phyloP scores from a whole-genome alignment of 2,888 invertebrate genomes.

The Phragmatobia fuliginosa region DNA sequence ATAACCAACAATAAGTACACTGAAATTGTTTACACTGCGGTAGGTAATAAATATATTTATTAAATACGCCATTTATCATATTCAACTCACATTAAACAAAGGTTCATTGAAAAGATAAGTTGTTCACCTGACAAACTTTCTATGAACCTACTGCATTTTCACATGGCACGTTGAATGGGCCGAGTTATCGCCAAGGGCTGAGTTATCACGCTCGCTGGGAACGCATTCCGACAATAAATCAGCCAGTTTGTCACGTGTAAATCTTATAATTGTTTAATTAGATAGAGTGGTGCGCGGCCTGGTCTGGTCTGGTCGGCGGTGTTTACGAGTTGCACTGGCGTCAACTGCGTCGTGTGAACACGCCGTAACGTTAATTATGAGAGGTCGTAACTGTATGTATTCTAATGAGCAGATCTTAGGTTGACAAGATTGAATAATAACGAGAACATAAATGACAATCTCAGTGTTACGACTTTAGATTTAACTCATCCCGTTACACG shows the following conservation, averaged over 20 bases:
- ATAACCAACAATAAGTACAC: neutral
- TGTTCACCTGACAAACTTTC: constrained; percentile 4
- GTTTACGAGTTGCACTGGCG: constrained; percentile 5
- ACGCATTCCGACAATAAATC: constrained; percentile 35
- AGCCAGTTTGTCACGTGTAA: constrained; percentile 34
- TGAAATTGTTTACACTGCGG: constrained; percentile 16
- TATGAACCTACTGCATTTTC: constrained; percentile 8
- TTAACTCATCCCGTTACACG: neutral
- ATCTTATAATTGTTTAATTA: constrained; percentile 41
- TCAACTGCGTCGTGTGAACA: constrained; percentile 15
- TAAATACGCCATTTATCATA: constrained; percentile 11
- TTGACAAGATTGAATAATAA: neutral
- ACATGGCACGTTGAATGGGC: constrained; percentile 11
- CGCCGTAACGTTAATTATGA: constrained; percentile 12
- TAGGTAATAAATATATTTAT: constrained; percentile 12
- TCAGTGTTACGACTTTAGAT: neutral
- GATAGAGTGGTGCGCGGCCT: constrained; percentile 12
- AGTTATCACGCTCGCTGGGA: constrained; percentile 11
- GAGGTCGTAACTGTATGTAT: neutral
- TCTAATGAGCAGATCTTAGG: neutral
- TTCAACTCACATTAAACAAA: constrained; percentile 9
- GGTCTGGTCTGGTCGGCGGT: constrained; percentile 5
- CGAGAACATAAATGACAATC: neutral
- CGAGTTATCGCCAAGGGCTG: constrained; percentile 1
- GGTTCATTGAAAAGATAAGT: constrained; percentile 17